These are phyloP conservation scores for Pomatorhinus ruficollis DNA, from an alignment of 2,113 vertebrate species.

Conservation along the genomic window DNA sequence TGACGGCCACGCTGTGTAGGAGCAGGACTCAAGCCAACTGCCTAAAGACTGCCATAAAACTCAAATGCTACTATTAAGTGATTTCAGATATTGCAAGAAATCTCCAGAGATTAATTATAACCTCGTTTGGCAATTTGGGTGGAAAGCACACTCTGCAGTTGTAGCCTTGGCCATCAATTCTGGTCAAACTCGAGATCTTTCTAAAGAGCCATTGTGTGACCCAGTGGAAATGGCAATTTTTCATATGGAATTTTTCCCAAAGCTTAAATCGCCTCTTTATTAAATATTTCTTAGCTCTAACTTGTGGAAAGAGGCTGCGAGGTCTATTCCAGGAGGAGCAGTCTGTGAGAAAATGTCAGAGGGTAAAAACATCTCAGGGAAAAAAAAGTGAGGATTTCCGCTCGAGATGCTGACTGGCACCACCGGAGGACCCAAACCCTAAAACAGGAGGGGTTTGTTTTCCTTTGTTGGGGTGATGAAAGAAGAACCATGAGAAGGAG, in stretches of 20 bases:
- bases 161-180: background rate
- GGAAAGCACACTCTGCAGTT: background rate
- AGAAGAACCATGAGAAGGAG: background rate
- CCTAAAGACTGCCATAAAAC: background rate
- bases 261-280: background rate
- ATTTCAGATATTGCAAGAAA: slow-evolving; percentile 8
- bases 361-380: background rate
- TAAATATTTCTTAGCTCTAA: background rate
- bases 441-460: background rate
- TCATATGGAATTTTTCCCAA: background rate
- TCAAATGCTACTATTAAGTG: background rate
- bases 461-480: background rate
- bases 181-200: background rate
- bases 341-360: background rate
- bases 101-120: background rate
- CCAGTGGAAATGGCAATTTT: background rate
- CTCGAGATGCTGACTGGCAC: background rate
- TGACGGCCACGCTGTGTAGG: fast-evolving
- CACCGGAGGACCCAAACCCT: background rate
- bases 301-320: background rate
- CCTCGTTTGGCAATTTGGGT: background rate
- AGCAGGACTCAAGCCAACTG: background rate
- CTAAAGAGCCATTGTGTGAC: background rate
- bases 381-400: background rate
- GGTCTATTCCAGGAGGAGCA: background rate